Conservation (phyloP, 2,113 vertebrate genomes). For the Sminthopsis crassicaudata region DNA sequence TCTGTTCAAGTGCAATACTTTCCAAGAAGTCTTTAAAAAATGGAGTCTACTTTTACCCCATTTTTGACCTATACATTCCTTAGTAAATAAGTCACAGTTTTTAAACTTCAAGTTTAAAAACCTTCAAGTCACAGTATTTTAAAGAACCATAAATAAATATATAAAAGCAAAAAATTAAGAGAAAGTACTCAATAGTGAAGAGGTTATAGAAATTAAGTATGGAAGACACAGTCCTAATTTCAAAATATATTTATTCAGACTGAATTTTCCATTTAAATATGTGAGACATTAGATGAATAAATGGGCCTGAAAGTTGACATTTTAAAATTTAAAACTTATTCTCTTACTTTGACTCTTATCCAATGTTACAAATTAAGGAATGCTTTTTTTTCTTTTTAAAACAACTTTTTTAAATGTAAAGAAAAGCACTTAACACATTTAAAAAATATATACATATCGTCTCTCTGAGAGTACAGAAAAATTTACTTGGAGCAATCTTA, state of each 20-base stretch:
- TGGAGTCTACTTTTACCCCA: slow-evolving; percentile 76
- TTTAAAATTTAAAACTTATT: slow-evolving; percentile 52
- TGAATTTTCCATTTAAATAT: slow-evolving; percentile 57
- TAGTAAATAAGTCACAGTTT: slow-evolving; percentile 58
- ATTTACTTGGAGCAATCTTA: slow-evolving; percentile 83
- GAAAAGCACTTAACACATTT: slow-evolving; percentile 84
- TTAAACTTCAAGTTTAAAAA: slow-evolving; percentile 28
- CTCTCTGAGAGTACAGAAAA: slow-evolving; percentile 81
- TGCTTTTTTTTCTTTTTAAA: slow-evolving; percentile 74
- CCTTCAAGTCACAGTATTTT: slow-evolving; percentile 66
- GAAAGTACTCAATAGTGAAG: slow-evolving; percentile 45
- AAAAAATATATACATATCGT: slow-evolving; percentile 73
- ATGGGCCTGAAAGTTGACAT: slow-evolving; percentile 70
- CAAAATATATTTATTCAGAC: slow-evolving; percentile 37
- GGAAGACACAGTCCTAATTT: slow-evolving; percentile 28
- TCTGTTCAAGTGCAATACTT: slow-evolving; percentile 90
- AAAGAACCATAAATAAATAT: slow-evolving; percentile 50
- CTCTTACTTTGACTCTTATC: slow-evolving; percentile 50
- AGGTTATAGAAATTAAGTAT: slow-evolving; percentile 21
- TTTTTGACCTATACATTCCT: slow-evolving; percentile 67
- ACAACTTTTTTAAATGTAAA: slow-evolving; percentile 74
- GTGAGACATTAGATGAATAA: slow-evolving; percentile 45
- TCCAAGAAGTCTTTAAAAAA: slow-evolving; percentile 84
- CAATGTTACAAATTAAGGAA: slow-evolving; percentile 71
- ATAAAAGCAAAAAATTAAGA: background rate